Base-by-base conservation (phyloP, 1,140 invertebrate genomes). In the Drosophila sp. region DNA sequence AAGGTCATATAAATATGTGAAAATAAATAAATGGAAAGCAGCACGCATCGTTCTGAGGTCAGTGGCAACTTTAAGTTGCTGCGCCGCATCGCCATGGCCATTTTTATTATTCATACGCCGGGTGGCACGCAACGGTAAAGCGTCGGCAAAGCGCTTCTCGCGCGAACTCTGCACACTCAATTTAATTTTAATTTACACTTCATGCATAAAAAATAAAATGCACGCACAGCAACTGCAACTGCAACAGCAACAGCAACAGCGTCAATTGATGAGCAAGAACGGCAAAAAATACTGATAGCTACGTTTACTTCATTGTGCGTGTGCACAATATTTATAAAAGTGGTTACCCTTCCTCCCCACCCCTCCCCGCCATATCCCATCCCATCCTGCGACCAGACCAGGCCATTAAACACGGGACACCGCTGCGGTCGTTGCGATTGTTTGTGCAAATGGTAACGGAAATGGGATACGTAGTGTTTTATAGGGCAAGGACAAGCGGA, bases 101-200 rank as follows among this genome's bases (percentile, higher is more conserved):
- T 78, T 62, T 84, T 83, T 71, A 82, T 83, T 83, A 82, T 82
- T 79, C 76, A 83, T 83, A 79, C 80, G 76, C 72, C 69, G 57
- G 29, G 72, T 62, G 61, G 56, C 50, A 72, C 21, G 65, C 53
- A 41, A 59, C 54, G 43, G 61, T 21, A 61, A 63, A 65, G 64
- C 62, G 69, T 48, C 54, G 40, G 61, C 16, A 61, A 63, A 65
- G 64, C 62, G 69, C 45, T 69, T 66, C 76, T 83, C 67, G 83
- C 80, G 80, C 75, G 59, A 65, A 71, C 66, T 67, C 48, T 63
- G 54, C 72, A 80, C 80, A 83, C 63, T 84, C 80, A 83, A 83
- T 84, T 83, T 83, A 83, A 84, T 84, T 83, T 83, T 84, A 80
- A 84, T 83, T 83, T 83, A 66, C 76, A 83, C 72, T 76, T 73